These are phyloP conservation scores for Chalcis sispes DNA, from an alignment of 2,888 invertebrate genomes.

Conservation along the genomic window DNA sequence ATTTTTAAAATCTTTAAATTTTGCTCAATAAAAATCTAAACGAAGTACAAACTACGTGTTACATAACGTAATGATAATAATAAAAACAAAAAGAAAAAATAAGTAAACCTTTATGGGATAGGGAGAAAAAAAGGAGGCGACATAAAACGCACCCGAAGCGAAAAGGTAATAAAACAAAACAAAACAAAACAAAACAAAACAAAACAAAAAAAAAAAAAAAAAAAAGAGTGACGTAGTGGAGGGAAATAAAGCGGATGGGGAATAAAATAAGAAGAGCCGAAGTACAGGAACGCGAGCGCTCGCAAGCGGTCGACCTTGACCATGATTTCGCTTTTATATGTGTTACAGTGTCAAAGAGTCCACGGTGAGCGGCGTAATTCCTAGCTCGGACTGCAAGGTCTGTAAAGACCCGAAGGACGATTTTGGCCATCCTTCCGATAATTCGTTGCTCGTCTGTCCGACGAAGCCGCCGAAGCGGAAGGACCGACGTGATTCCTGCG, in stretches of 20 bases:
- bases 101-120: too few relatives aligned
- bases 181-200: too few relatives aligned
- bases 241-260: not conserved
- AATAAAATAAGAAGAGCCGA: not conserved
- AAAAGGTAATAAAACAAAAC: too few relatives aligned
- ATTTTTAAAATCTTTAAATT: too few relatives aligned
- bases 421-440: slow-evolving; percentile 76
- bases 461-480: slow-evolving; percentile 80
- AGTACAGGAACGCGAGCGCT: too few relatives aligned
- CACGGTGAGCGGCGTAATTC: slow-evolving; percentile 67
- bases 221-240: not conserved
- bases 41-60: too few relatives aligned
- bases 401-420: slow-evolving; percentile 73
- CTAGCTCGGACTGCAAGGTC: slow-evolving; percentile 69
- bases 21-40: too few relatives aligned
- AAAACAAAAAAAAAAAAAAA: too few relatives aligned
- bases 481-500: slow-evolving; percentile 80
- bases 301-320: slow-evolving; percentile 40
- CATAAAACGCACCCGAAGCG: too few relatives aligned
- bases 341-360: slow-evolving; percentile 70
- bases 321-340: slow-evolving; percentile 30
- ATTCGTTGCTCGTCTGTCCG: slow-evolving; percentile 78
- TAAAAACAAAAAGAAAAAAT: too few relatives aligned
- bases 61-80: too few relatives aligned
- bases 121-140: too few relatives aligned